Conservation (phyloP, 2,113 vertebrate genomes). For the Phoenicopterus ruber region DNA sequence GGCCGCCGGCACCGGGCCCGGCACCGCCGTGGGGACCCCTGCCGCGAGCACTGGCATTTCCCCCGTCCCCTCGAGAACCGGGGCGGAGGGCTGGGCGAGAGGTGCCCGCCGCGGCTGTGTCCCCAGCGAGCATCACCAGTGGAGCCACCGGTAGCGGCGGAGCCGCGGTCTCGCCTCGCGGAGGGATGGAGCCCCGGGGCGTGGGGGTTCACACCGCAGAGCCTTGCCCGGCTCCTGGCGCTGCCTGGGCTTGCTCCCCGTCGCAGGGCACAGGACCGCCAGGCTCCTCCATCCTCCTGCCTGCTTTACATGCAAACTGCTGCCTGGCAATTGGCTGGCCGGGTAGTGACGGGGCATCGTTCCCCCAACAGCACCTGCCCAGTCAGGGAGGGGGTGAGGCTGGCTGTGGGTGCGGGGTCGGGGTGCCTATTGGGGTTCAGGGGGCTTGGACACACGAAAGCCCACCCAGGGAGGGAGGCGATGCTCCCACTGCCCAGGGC, state of each 20-base stretch:
- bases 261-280: not conserved
- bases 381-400: not conserved
- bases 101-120: not conserved
- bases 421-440: not conserved
- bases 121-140: not conserved
- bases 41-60: not conserved
- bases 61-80: not conserved
- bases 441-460: not conserved
- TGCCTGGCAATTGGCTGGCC: not conserved
- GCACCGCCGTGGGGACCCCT: too few relatives aligned
- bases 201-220: not conserved
- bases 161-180: not conserved
- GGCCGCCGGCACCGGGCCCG: not conserved
- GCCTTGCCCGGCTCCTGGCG: not conserved
- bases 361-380: not conserved
- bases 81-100: too few relatives aligned
- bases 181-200: not conserved
- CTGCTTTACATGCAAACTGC: not conserved
- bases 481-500: not conserved
- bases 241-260: not conserved
- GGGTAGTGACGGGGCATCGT: not conserved
- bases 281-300: not conserved
- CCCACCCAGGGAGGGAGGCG: not conserved
- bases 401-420: not conserved
- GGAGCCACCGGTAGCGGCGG: not conserved